Percentiles rank a stretch among this genome's conserved stretches.
Evolutionary conservation across 1,140 invertebrate species (phyloP).

Genomic region (Kradibia gibbosae): DNA sequence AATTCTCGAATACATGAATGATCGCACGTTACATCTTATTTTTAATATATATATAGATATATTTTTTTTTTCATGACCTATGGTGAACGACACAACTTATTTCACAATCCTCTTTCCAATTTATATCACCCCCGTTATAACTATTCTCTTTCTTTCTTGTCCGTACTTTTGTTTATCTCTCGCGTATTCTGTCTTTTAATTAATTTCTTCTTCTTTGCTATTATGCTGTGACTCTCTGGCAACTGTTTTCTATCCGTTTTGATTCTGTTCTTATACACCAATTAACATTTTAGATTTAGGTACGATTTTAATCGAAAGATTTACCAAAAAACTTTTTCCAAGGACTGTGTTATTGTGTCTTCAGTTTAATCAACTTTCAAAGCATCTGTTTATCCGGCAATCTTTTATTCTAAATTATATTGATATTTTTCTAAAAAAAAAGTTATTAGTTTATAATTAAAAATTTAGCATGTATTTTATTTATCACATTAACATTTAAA

Average conservation of each 20-base stretch:
- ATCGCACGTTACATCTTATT: conserved; percentile 44
- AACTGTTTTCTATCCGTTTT: background rate
- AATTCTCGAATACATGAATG: conserved; percentile 47
- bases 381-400: no score
- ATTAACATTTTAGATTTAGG: conserved; percentile 39
- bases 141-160: conserved; percentile 43
- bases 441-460: no score
- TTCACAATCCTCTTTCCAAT: conserved; percentile 1
- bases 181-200: conserved; percentile 35
- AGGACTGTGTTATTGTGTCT: background rate
- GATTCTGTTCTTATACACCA: background rate
- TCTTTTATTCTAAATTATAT: no score
- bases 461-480: no score
- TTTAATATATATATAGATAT: conserved; percentile 13
- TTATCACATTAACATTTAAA: no score
- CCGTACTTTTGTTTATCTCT: conserved; percentile 37
- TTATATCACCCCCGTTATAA: conserved; percentile 37
- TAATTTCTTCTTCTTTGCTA: conserved; percentile 36
- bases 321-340: background rate
- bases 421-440: no score
- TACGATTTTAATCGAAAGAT: conserved; percentile 4
- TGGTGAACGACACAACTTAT: conserved; percentile 56
- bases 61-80: conserved; percentile 56
- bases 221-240: background rate
- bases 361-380: background rate